Percentiles rank a stretch among this genome's conserved stretches.
Conservation (phyloP, 2,113 vertebrate species). For the Lepisosteus osseus region DNA sequence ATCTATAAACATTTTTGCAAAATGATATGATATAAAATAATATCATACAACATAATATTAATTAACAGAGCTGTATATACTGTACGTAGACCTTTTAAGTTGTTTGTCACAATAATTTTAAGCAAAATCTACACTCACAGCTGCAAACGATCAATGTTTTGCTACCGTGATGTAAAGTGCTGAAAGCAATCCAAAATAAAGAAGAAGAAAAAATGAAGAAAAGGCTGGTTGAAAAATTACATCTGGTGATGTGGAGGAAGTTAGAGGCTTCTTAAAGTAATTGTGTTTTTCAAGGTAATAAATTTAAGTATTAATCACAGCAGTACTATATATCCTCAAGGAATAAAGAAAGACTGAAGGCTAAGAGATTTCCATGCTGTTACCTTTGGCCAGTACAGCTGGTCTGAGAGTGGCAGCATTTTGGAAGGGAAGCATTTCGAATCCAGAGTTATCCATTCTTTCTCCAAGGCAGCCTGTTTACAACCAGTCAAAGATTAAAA, state of each 20-base stretch:
- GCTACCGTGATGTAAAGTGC: slow-evolving; percentile 80
- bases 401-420: slow-evolving; percentile 53
- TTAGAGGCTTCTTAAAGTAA: slow-evolving; percentile 75
- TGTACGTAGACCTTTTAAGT: neutral
- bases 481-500: slow-evolving; percentile 37
- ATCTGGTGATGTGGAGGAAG: slow-evolving; percentile 80
- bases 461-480: slow-evolving; percentile 69
- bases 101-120: slow-evolving; percentile 22
- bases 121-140: slow-evolving; percentile 50
- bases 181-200: slow-evolving; percentile 86
- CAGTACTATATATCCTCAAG: slow-evolving; percentile 55
- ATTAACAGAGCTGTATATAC: too few relatives aligned
- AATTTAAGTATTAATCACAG: slow-evolving; percentile 78
- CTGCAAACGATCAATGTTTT: slow-evolving; percentile 62
- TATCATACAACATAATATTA: too few relatives aligned
- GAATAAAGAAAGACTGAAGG: slow-evolving; percentile 57
- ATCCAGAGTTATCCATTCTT: slow-evolving; percentile 67
- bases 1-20: too few relatives aligned
- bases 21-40: too few relatives aligned
- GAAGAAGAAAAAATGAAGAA: slow-evolving; percentile 71
- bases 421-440: slow-evolving; percentile 58
- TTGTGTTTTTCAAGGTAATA: slow-evolving; percentile 81
- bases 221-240: slow-evolving; percentile 79
- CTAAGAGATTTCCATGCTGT: slow-evolving; percentile 61
- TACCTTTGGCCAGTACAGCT: slow-evolving; percentile 78